Evolutionary conservation across 2,888 invertebrate species (phyloP).

Genomic region (Melanotus villosus): DNA sequence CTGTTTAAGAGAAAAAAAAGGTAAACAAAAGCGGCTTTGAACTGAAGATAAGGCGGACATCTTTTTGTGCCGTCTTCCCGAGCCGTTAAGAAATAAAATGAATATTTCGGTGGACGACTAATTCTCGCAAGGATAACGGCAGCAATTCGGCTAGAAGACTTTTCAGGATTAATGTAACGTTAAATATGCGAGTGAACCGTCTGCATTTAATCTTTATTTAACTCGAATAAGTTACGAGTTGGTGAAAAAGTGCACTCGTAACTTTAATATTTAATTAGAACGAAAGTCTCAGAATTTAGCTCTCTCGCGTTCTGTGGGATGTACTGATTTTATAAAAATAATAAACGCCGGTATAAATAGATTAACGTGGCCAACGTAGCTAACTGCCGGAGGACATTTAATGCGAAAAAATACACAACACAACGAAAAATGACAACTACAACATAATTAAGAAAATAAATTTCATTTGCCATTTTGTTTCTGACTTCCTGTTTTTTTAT

Average conservation of each 20-base stretch:
- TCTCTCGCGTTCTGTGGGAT: not conserved
- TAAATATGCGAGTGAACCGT: slow-evolving; percentile 49
- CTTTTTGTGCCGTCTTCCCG: slow-evolving; percentile 25
- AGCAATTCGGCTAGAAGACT: slow-evolving; percentile 46
- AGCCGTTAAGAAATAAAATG: slow-evolving; percentile 31
- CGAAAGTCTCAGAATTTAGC: slow-evolving; percentile 13
- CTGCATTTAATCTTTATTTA: slow-evolving; percentile 47
- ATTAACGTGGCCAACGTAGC: slow-evolving; percentile 22
- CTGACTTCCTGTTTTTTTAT: slow-evolving; percentile 30
- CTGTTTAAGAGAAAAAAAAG: slow-evolving; percentile 10
- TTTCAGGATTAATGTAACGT: slow-evolving; percentile 50
- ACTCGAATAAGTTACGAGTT: slow-evolving; percentile 27
- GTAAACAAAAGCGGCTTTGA: slow-evolving; percentile 34
- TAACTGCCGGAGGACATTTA: slow-evolving; percentile 24
- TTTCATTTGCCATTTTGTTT: slow-evolving; percentile 36
- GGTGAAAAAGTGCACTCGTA: slow-evolving; percentile 25
- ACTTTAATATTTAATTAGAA: slow-evolving; percentile 26
- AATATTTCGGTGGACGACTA: slow-evolving; percentile 40
- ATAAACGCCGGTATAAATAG: slow-evolving; percentile 26
- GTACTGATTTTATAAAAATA: slow-evolving; percentile 24
- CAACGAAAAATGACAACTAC: slow-evolving; percentile 34
- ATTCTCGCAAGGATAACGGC: slow-evolving; percentile 38
- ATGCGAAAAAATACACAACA: slow-evolving; percentile 24
- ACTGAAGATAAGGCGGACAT: slow-evolving; percentile 32
- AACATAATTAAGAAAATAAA: slow-evolving; percentile 44